phyloP scores from a whole-genome alignment of 2,113 vertebrate genomes.

The Psilopsiagon aurifrons region DNA sequence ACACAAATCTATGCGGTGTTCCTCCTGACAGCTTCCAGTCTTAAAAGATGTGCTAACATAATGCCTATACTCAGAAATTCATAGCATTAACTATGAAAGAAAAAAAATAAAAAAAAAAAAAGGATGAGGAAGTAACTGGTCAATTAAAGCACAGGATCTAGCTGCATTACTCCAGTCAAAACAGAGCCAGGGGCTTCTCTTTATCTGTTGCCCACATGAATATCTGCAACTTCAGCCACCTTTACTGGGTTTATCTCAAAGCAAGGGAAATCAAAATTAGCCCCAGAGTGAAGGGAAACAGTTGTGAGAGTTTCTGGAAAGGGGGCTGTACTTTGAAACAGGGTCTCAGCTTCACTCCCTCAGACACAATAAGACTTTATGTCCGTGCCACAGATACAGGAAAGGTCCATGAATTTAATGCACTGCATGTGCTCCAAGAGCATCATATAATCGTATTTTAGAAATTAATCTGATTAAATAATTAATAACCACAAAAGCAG shows the following conservation, averaged over 20 bases:
- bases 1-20: neutral
- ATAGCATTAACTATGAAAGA: neutral
- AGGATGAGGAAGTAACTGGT: neutral
- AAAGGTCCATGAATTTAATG: neutral
- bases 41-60: neutral
- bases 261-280: neutral
- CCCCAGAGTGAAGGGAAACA: neutral
- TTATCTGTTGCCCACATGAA: neutral
- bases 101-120: neutral
- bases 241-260: neutral
- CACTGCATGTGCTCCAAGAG: neutral
- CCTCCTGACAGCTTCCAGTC: neutral
- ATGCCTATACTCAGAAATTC: neutral
- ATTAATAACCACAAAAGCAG: neutral
- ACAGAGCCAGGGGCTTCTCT: neutral
- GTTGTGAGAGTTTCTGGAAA: neutral
- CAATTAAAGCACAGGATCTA: neutral
- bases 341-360: neutral
- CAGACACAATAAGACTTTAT: neutral
- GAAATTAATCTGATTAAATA: neutral
- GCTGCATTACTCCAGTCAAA: rapidly evolving
- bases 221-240: neutral
- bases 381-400: neutral
- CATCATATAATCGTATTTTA: neutral
- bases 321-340: neutral